Evolutionary conservation across 2,888 invertebrate genomes (phyloP).

Genomic region (Megastigmus dorsalis): DNA sequence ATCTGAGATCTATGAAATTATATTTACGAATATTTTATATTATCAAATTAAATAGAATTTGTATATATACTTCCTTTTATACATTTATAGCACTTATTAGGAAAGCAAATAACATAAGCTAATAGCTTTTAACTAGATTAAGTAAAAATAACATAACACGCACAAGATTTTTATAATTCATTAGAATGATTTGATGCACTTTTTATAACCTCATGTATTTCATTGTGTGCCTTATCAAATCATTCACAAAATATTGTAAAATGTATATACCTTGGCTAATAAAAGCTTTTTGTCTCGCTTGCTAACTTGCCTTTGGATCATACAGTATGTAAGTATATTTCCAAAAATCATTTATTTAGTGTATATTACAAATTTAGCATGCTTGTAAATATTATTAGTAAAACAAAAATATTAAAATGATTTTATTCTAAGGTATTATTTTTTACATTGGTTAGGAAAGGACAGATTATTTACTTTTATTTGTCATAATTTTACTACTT

Average conservation of each 20-base stretch:
- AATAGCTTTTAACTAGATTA: constrained; percentile 24
- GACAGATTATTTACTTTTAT: not conserved
- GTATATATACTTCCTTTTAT: constrained; percentile 34
- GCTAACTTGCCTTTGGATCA: constrained; percentile 61
- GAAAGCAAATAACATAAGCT: constrained; percentile 21
- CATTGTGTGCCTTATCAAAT: constrained; percentile 40
- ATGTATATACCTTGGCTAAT: constrained; percentile 44
- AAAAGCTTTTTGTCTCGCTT: constrained; percentile 51
- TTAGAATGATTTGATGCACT: constrained; percentile 27
- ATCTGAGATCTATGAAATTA: constrained; percentile 4
- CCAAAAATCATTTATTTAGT: not conserved
- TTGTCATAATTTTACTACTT: not conserved
- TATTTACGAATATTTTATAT: constrained; percentile 5
- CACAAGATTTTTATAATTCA: constrained; percentile 25
- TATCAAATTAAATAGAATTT: constrained; percentile 4
- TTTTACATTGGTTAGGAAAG: no score
- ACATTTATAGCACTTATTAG: constrained; percentile 43
- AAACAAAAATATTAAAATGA: no score
- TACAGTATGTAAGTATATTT: constrained; percentile 70
- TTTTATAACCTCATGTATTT: constrained; percentile 11
- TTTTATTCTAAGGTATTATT: no score
- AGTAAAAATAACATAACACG: constrained; percentile 25
- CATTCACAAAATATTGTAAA: constrained; percentile 35
- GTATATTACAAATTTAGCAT: no score
- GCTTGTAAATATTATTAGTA: no score